Evolutionary conservation across 1,140 invertebrate species (phyloP).

Genomic region (Cotesia chilonis): DNA sequence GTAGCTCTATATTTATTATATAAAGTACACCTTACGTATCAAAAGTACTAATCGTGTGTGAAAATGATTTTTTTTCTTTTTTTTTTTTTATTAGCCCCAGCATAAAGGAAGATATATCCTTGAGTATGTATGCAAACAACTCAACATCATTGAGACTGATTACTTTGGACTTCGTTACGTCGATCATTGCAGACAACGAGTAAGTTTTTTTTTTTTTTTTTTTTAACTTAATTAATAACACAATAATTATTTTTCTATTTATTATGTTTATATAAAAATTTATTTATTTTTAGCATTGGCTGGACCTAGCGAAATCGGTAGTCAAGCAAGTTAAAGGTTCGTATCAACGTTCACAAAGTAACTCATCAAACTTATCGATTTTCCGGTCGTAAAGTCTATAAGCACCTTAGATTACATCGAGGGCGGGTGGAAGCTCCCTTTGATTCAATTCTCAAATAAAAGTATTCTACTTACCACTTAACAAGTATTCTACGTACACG

Average conservation of each 20-base stretch:
- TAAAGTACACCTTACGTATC: slow-evolving; percentile 4
- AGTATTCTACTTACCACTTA: too few relatives aligned
- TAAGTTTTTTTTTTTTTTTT: slow-evolving; percentile 61
- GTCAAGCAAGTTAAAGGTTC: slow-evolving; percentile 95
- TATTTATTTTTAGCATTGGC: slow-evolving; percentile 84
- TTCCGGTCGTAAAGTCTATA: background rate
- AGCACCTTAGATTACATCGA: background rate
- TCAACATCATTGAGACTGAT: slow-evolving; percentile 95
- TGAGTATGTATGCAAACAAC: slow-evolving; percentile 91
- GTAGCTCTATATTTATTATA: background rate
- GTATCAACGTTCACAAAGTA: slow-evolving; percentile 27
- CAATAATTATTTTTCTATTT: background rate
- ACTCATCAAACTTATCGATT: slow-evolving; percentile 36
- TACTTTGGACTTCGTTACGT: slow-evolving; percentile 97
- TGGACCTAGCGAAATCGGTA: slow-evolving; percentile 92
- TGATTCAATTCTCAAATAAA: slow-evolving; percentile 3
- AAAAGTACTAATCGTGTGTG: background rate
- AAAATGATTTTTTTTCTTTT: slow-evolving; percentile 16
- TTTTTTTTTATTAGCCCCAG: slow-evolving; percentile 76
- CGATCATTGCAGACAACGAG: slow-evolving; percentile 90
- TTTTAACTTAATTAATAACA: slow-evolving; percentile 9
- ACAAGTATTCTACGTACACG: background rate
- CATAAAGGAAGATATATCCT: slow-evolving; percentile 93
- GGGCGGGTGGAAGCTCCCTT: background rate
- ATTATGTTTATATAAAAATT: slow-evolving; percentile 45